Percentiles rank a stretch among this genome's conserved stretches.
phyloP scores from a whole-genome alignment of 2,113 vertebrate genomes.

The Cervus canadensis region DNA sequence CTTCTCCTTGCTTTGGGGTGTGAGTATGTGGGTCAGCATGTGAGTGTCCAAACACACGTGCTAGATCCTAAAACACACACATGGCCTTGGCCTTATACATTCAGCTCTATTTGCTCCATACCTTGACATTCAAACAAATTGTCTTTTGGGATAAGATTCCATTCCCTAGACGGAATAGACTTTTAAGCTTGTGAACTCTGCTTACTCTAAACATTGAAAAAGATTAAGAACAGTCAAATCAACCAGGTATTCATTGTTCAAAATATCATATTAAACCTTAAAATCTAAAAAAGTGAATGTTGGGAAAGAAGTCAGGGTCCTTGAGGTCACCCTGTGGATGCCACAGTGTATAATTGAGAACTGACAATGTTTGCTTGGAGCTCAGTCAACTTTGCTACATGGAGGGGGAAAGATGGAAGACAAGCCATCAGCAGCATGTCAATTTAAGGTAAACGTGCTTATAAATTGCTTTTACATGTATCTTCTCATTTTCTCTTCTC shows the following conservation, averaged over 20 bases:
- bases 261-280: not conserved
- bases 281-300: not conserved
- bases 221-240: not conserved
- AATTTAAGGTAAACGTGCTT: not conserved
- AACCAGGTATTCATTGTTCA: not conserved
- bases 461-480: not conserved
- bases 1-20: not conserved
- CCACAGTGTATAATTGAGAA: accelerated
- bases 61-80: not conserved
- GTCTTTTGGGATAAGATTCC: not conserved
- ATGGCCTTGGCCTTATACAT: not conserved
- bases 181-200: constrained; percentile 1
- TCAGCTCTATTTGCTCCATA: not conserved
- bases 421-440: not conserved
- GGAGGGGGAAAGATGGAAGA: not conserved
- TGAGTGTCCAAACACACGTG: not conserved
- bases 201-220: not conserved
- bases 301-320: not conserved
- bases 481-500: not conserved
- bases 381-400: not conserved
- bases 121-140: not conserved
- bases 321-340: not conserved
- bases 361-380: no score
- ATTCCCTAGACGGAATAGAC: not conserved
- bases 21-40: not conserved